Evolutionary conservation across 2,888 invertebrate genomes (phyloP), one percentile per base, ranked within the genome.

Genomic region (Lithophane ornitopus): DNA sequence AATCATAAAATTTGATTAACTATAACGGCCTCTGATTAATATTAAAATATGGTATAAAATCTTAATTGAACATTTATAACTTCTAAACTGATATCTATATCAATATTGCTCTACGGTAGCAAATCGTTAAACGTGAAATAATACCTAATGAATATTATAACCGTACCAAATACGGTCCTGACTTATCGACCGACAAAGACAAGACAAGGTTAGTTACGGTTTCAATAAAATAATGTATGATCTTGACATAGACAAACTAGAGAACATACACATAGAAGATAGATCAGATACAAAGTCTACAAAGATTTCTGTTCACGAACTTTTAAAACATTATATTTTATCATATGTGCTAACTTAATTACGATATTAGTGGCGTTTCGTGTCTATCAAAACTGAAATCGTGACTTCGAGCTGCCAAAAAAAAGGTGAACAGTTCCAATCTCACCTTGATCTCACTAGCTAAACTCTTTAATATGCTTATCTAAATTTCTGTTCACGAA

Each of bases 401-500:
- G 91, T 91, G 92, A 90, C 90, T 76, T 8, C 19, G 8, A 74
- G 76, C 82, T 83, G 78, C 82, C 79, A 89, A 88, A 90, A 84
- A 86, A 89, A 89, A 89, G 82, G 80, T 84, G 85, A 83, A 87
- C 84, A 81, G 62, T 85, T 84, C 80, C 75, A 85, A 92, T 92
- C 91, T 92, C 89, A 88, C 92, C 92, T 93, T 93, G 92, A 92
- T 92, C 92, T 87, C 26, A 70, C 70, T 46, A 56, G 11, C 70
- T 70, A 78, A 83, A 84, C 90, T 91, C 89, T 91, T 90, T 91
- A 77, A 81, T 81, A 92, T 87, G 93, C 91, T 92, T 93, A 94
- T 94, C 94, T 92, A 81, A 91, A 90, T 91, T 92, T 87, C 89
- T 80, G 88, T 90, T 90, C 93, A 94, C 92, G 93, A 93, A 92